Evolutionary conservation across 2,888 invertebrate genomes (phyloP), one percentile per base, ranked within the genome.

Genomic region (Andrena marginata): DNA sequence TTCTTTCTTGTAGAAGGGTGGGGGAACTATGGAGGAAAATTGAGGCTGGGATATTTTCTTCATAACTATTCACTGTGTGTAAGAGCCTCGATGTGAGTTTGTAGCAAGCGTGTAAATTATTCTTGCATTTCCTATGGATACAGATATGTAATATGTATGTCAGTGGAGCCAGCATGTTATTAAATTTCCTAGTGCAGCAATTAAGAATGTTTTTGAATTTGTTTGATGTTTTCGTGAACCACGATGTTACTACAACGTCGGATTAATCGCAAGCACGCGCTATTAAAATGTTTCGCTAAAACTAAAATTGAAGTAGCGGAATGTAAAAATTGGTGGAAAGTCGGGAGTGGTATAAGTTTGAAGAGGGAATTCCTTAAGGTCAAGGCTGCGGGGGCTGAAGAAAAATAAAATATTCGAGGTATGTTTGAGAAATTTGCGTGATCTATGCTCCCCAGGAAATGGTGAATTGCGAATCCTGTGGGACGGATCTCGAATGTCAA

Each of bases 211-310:
- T 42, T 5, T 16, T 16, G 13, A 42, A 16, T 16, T 42, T 42
- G 13, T 42, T 42, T 42, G 16, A 42, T 42, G 5, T 42, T 42
- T 16, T 5, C 42, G 42, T 16, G 42, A 5, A 5, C 13, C 42
- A 16, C 42, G 42, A 42, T 42, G 42, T 16, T 42, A 1, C 16
- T 42, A 42, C 5, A 42, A 42, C 42, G 42, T 42, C 16, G 42
- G 42, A 42, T 13, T 42, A 42, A 29, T 29, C 29, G 16, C 13
- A 13, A 56, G 7, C 23, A 63, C 56, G 31, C 7, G 48, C n/a
- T 64, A 56, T 76, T 76, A 76, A 76, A 76, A 63, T 54, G 31
- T 77, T 72, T 72, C 73, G 64, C 56, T 77, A 13, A 54, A 64
- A 48, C 23, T 64, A 29, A 20, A 54, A 54, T 10, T 31, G 23